Conservation (phyloP, 2,113 vertebrate species). For the Mormyrus iriodes region DNA sequence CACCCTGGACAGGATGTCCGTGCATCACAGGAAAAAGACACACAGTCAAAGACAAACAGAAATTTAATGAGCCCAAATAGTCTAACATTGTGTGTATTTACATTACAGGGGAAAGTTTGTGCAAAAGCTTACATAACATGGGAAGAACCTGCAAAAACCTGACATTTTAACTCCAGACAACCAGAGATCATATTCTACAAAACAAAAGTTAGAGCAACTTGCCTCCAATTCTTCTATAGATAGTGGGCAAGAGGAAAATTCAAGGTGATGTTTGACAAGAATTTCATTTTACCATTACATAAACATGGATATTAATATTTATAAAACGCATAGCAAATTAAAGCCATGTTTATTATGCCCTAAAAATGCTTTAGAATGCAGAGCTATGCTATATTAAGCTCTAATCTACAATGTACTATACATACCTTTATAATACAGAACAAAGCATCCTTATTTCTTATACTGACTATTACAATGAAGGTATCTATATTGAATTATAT, state of each 20-base stretch:
- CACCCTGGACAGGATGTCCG: not conserved
- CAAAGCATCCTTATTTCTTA: not conserved
- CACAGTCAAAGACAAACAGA: not conserved
- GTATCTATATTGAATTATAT: not conserved
- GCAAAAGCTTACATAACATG: not conserved
- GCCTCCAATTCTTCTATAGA: too few relatives aligned
- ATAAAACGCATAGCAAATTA: too few relatives aligned
- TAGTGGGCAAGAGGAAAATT: too few relatives aligned
- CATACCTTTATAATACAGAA: not conserved
- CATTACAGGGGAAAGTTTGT: not conserved
- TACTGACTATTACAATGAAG: not conserved
- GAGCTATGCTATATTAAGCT: too few relatives aligned
- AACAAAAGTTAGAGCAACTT: too few relatives aligned
- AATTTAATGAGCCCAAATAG: not conserved
- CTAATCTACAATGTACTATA: not conserved
- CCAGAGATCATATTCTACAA: not conserved
- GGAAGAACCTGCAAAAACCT: not conserved
- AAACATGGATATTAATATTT: too few relatives aligned
- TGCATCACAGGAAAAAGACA: not conserved
- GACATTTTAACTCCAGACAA: too few relatives aligned
- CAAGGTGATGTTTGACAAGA: too few relatives aligned
- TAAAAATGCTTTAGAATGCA: too few relatives aligned
- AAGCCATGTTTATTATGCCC: too few relatives aligned
- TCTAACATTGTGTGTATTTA: not conserved
- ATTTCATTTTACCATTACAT: too few relatives aligned